Evolutionary conservation across 2,797 vertebrate species (phyloP), one percentile per base, ranked within the genome.

Genomic region (Apogon hyalosoma): DNA sequence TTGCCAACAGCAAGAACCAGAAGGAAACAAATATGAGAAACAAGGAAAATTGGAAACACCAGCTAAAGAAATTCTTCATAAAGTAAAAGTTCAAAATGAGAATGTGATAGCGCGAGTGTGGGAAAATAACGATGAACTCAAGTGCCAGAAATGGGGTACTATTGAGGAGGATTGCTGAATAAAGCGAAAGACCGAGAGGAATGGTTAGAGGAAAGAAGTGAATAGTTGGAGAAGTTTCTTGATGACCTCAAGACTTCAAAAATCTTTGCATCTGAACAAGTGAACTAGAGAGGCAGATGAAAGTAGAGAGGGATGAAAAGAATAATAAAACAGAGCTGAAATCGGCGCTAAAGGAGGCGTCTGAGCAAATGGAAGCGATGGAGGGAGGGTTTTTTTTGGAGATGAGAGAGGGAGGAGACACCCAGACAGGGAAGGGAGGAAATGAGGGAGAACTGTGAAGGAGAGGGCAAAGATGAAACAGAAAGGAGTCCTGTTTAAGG

Each of bases 241-340:
- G 70, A 85, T 87, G 75, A 86, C 82, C 84, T 80, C 66, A 72
- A 80, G 77, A 86, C 71, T 84, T 83, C 66, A 87, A 57, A 83
- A 79, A 63, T 77, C 67, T 76, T 57, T 54, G 59, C 51, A 24
- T 70, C 61, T 0, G 72, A 83, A 87, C 75, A 83, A 89, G 72
- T 64, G 65, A 86, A 74, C 72, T 43, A 55, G 58, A 80, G 65
- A 74, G 51, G 41, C 63, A 87, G 82, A 90, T 87, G 83, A 90
- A 87, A 89, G 87, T 73, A 73, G 64, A 61, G 64, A 71, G 53
- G 80, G 62, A 90, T 88, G 76, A 89, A 86, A 86, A 87, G 82
- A 89, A 85, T 86, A 70, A 85, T 75, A 79, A 77, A 85, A 75
- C 55, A 71, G 75, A 48, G 67, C 68, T 79, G 75, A 76, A 85